phyloP scores from a whole-genome alignment of 2,888 invertebrate species.

The Agrochola circellaris region DNA sequence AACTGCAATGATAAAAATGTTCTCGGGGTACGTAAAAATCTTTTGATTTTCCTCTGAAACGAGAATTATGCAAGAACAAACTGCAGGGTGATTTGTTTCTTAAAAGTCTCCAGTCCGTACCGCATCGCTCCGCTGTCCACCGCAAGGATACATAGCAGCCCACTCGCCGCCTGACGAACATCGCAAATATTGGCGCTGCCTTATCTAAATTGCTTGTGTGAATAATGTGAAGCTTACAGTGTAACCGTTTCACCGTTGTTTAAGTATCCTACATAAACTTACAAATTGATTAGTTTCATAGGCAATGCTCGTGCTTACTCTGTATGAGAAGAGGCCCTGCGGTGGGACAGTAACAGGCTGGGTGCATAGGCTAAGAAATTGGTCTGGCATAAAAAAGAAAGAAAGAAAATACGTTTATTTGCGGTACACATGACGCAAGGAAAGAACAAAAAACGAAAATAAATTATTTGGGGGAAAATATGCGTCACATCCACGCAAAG shows the following conservation, averaged over 20 bases:
- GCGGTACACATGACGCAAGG: no score
- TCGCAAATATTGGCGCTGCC: slow-evolving; percentile 63
- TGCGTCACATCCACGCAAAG: no score
- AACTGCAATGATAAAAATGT: background rate
- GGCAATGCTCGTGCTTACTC: no score
- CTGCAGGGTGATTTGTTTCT: background rate
- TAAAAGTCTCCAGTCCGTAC: background rate
- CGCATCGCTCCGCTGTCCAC: background rate
- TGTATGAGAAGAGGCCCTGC: no score
- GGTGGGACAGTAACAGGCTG: no score
- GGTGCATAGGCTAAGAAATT: background rate
- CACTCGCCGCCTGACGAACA: slow-evolving; percentile 23
- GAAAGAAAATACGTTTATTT: no score
- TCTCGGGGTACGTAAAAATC: background rate
- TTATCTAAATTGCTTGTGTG: slow-evolving; percentile 68
- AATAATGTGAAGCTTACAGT: slow-evolving; percentile 55
- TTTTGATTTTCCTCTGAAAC: background rate
- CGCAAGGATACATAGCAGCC: background rate
- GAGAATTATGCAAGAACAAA: background rate
- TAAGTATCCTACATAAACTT: slow-evolving; percentile 21
- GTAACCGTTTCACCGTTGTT: slow-evolving; percentile 32
- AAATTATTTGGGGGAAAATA: no score
- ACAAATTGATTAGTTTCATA: slow-evolving; percentile 33
- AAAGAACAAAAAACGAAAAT: no score
- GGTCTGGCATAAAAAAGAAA: no score